Conservation (phyloP, 1,140 invertebrate species). For the Nylanderia fulva region DNA sequence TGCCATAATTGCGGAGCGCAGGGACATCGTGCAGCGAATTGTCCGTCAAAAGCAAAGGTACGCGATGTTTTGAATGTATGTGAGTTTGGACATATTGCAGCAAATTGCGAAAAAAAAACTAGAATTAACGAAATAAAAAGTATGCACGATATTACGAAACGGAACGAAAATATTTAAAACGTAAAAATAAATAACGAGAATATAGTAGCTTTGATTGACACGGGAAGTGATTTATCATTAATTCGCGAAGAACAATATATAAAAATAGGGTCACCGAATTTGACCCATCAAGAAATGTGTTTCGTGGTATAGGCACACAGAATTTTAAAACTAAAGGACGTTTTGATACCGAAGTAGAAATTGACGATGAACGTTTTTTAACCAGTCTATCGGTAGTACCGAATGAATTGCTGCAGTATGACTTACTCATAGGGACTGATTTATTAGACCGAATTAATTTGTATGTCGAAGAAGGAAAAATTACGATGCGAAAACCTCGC, state of each 20-base stretch:
- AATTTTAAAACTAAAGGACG: not conserved
- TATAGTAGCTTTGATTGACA: not conserved
- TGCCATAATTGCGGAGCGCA: not conserved
- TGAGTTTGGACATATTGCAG: not conserved
- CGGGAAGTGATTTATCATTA: slow-evolving; percentile 9
- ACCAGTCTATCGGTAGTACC: not conserved
- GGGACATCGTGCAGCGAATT: not conserved
- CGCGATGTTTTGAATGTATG: not conserved
- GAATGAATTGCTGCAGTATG: not conserved
- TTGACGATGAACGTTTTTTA: not conserved
- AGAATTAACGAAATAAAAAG: not conserved
- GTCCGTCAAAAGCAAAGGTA: slow-evolving; percentile 10
- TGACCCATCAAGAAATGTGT: not conserved
- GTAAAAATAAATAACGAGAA: not conserved
- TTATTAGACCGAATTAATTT: not conserved
- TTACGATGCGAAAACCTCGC: not conserved
- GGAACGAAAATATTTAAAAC: not conserved
- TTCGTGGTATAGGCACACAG: not conserved
- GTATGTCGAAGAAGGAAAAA: not conserved
- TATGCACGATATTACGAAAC: not conserved
- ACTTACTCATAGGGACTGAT: not conserved
- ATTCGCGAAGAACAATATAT: slow-evolving; percentile 20
- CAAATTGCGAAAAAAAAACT: not conserved
- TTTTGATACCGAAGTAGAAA: not conserved
- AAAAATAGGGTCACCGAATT: not conserved